Evolutionary conservation across 23 tunicate species (phyloP).

Genomic region (Diplosoma virens): DNA sequence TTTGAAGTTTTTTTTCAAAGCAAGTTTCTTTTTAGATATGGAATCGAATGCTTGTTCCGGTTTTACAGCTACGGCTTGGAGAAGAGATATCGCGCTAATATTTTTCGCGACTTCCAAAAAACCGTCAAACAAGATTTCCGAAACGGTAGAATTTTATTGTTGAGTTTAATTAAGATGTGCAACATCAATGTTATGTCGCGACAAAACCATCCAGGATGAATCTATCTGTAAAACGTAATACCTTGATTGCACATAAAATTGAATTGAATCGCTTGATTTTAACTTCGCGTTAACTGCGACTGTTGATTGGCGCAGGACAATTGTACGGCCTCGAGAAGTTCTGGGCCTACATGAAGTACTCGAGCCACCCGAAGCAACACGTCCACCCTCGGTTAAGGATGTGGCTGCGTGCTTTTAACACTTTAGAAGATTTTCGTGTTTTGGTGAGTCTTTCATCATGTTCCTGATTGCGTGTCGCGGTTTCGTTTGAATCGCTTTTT

Average conservation of each 20-base stretch:
- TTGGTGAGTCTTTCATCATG: slow-evolving; percentile 34
- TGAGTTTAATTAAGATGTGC: not conserved
- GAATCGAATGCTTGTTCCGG: slow-evolving; percentile 92
- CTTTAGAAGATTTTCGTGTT: slow-evolving; percentile 82
- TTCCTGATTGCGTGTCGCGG: not conserved
- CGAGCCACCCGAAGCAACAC: slow-evolving; percentile 32
- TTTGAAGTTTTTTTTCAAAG: not conserved
- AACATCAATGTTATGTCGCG: too few species aligned
- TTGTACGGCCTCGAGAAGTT: slow-evolving; percentile 94
- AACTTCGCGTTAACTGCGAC: too few species aligned
- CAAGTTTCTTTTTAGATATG: slow-evolving; percentile 50
- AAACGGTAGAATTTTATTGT: slow-evolving; percentile 34
- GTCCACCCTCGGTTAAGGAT: slow-evolving; percentile 44
- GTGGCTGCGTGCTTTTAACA: slow-evolving; percentile 72
- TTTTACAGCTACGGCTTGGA: slow-evolving; percentile 97
- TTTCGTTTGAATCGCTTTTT: too few species aligned
- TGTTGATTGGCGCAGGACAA: too few species aligned
- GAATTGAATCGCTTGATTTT: too few species aligned
- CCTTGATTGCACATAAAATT: too few species aligned
- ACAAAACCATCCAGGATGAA: too few species aligned
- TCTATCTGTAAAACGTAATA: too few species aligned
- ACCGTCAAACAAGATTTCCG: slow-evolving; percentile 71
- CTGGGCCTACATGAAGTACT: slow-evolving; percentile 92
- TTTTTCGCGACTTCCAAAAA: slow-evolving; percentile 80
- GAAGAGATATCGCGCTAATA: slow-evolving; percentile 64